phyloP scores from a whole-genome alignment of 1,140 invertebrate genomes.

The Euura saliciscinereae region DNA sequence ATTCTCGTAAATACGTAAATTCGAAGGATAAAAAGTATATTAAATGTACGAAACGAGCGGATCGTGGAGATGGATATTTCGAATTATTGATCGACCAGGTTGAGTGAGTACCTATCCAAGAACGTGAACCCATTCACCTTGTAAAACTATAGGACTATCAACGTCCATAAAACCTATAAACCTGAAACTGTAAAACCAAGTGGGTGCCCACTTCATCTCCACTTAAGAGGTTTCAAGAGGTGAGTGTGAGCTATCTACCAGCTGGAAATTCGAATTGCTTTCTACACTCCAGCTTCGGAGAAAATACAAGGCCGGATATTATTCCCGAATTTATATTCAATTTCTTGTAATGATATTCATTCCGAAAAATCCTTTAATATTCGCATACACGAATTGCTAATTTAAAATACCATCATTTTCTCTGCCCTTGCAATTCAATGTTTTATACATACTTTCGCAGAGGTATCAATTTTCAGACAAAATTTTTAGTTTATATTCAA shows the following conservation, averaged over 20 bases:
- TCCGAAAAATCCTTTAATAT: too few species aligned
- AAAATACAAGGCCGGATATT: neutral
- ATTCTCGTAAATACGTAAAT: too few species aligned
- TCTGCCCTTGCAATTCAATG: too few species aligned
- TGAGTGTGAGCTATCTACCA: neutral
- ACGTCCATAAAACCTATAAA: neutral
- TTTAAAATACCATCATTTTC: too few species aligned
- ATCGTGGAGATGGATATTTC: neutral
- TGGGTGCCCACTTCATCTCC: neutral
- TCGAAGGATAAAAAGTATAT: neutral
- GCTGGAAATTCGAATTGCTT: neutral
- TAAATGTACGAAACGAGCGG: neutral
- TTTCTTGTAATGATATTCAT: too few species aligned
- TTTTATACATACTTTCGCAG: too few species aligned
- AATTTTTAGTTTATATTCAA: too few species aligned
- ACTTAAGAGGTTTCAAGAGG: constrained; percentile 4
- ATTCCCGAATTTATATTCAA: neutral
- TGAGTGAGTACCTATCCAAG: neutral
- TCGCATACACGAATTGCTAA: too few species aligned
- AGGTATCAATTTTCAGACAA: too few species aligned
- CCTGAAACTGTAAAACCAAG: neutral
- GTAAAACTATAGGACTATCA: constrained; percentile 1
- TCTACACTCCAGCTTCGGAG: neutral
- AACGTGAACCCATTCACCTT: neutral
- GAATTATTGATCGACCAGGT: neutral